Evolutionary conservation across 2,797 vertebrate genomes (phyloP), one percentile per base, ranked within the genome.

Genomic region (Coregonus suidteri): DNA sequence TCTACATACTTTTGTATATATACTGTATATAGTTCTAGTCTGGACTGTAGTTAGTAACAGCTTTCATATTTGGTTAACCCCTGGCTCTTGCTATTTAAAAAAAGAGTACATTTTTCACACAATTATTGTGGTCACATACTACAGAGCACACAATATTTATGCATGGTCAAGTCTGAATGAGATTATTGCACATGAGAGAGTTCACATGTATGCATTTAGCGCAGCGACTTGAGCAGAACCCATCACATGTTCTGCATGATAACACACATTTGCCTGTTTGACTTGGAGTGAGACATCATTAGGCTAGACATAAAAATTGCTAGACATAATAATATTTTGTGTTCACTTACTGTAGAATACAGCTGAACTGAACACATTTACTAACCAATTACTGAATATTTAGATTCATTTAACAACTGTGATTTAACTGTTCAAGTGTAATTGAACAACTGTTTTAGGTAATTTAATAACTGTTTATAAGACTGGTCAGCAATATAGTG

Each of bases 181-280:
- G 85, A 87, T 90, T 83, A 88, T 84, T 87, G 85, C 83, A 87
- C 84, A 87, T 83, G 83, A 85, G 74, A 75, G 81, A 64, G 37
- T 87, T 83, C 69, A 77, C 80, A 81, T 86, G 83, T 72, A 65
- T 76, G 13, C 51, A 56, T 81, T 85, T 81, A 81, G 37, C 74
- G 79, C 75, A 9, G 59, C 77, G 70, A 62, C 25, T 31, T 70
- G 79, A 84, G 53, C 75, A 73, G 66, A 71, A 15, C 52, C 18
- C 62, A 66, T n/a, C 47, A 82, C 76, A 77, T 59, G 59, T 65
- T 64, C 71, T 25, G 76, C 77, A 78, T 81, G 82, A 83, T 77
- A 82, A 73, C 52, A 73, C 53, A 31, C 30, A 14, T 37, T 68
- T 69, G 47, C 65, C 54, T 56, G 65, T 6, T 30, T 85, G 81